Evolutionary conservation across 1,140 invertebrate species (phyloP).

Genomic region (Subanguina moxae): DNA sequence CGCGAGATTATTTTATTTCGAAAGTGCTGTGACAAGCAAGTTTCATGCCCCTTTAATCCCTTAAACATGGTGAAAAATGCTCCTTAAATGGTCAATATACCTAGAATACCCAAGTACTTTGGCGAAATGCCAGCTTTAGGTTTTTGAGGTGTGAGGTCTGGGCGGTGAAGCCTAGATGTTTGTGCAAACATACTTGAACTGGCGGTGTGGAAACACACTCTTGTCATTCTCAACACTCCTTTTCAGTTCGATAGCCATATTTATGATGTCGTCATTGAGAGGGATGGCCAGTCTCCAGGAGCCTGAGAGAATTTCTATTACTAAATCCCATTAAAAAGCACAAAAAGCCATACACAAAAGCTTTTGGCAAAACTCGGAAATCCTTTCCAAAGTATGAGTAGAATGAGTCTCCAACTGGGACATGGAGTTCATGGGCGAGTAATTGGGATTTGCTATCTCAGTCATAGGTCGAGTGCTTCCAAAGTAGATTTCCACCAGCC

Average conservation of each 20-base stretch:
- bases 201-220: conserved; percentile 21
- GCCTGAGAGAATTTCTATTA: conserved; percentile 13
- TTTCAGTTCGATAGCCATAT: conserved; percentile 14
- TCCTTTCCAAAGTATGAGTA: conserved; percentile 16
- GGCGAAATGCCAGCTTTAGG: too few species aligned
- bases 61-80: too few species aligned
- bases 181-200: too few species aligned
- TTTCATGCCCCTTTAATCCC: too few species aligned
- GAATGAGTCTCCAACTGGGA: conserved; percentile 5
- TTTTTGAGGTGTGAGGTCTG: too few species aligned
- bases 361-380: conserved; percentile 29
- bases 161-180: too few species aligned
- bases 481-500: conserved; percentile 86
- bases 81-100: too few species aligned
- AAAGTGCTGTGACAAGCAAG: too few species aligned
- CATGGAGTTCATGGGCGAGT: conserved; percentile 5
- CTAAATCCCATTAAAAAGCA: conserved; percentile 10
- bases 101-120: too few species aligned
- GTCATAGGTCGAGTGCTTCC: conserved; percentile 62
- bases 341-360: conserved; percentile 18
- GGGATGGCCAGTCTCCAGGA: conserved; percentile 27
- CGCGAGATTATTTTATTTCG: too few species aligned
- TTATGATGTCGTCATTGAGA: conserved; percentile 28
- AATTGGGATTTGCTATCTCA: conserved; percentile 13
- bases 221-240: conserved; percentile 16